Evolutionary conservation across 2,113 vertebrate genomes (phyloP).

Genomic region (Motacilla alba): DNA sequence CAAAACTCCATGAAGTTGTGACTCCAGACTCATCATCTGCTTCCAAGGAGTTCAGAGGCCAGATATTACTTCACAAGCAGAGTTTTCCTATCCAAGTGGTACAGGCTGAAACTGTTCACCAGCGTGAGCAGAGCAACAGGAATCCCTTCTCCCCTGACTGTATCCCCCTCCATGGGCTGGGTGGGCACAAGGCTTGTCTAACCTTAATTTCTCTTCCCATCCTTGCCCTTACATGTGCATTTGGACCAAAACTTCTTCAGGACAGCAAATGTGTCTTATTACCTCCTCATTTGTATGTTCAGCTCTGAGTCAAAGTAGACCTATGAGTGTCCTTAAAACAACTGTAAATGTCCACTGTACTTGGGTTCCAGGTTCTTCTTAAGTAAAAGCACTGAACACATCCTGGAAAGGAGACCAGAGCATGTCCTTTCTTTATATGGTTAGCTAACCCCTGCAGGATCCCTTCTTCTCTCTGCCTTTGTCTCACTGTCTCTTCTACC

Average conservation of each 20-base stretch:
- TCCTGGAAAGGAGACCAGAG: neutral
- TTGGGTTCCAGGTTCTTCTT: neutral
- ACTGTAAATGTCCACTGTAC: neutral
- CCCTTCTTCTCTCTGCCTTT: neutral
- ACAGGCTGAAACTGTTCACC: neutral
- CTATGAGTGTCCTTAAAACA: neutral
- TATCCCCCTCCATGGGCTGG: neutral
- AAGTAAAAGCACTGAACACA: neutral
- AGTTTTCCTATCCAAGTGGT: neutral
- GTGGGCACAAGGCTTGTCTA: neutral
- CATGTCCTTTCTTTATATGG: neutral
- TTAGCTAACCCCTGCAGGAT: neutral
- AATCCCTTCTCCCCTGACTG: neutral
- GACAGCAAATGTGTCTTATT: neutral
- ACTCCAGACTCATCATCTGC: neutral
- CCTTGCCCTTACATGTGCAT: rapidly evolving
- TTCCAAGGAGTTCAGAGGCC: neutral
- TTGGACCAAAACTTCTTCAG: neutral
- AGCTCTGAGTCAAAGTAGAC: neutral
- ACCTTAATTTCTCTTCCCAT: neutral
- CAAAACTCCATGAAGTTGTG: neutral
- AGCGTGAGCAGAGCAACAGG: neutral
- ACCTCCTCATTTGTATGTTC: rapidly evolving
- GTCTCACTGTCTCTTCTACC: neutral
- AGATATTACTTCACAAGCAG: neutral